phyloP scores from a whole-genome alignment of 2,113 vertebrate species.

The Murina feae region DNA sequence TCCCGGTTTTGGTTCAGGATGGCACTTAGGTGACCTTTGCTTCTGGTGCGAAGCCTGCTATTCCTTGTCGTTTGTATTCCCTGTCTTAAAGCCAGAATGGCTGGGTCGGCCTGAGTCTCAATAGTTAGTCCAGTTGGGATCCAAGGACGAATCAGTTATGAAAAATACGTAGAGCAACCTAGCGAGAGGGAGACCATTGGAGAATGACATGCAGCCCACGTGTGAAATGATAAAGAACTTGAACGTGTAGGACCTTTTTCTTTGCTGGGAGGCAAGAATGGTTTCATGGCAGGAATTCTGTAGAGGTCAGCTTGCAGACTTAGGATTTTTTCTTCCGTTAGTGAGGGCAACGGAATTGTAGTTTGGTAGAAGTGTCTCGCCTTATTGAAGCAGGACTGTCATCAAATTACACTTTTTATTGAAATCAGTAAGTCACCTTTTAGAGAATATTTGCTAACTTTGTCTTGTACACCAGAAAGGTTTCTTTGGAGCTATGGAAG shows the following conservation, averaged over 20 bases:
- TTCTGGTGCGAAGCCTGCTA: background rate
- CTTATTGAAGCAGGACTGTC: background rate
- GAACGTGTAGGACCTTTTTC: background rate
- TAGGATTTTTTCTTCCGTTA: background rate
- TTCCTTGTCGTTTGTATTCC: background rate
- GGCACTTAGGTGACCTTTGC: background rate
- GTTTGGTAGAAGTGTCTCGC: constrained; percentile 2
- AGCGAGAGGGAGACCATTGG: background rate
- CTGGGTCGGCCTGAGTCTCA: background rate
- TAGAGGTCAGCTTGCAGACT: background rate
- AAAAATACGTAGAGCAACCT: background rate
- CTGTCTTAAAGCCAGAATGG: background rate
- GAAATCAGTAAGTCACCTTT: background rate
- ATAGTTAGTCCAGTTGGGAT: background rate
- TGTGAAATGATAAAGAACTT: background rate
- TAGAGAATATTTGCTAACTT: constrained; percentile 11
- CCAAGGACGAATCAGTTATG: background rate
- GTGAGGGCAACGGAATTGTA: background rate
- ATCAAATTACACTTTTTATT: background rate
- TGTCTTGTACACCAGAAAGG: background rate
- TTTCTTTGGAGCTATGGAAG: background rate
- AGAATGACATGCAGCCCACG: background rate
- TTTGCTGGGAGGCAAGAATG: background rate
- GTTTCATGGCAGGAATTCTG: background rate
- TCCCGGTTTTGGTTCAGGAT: background rate